Evolutionary conservation across 2,797 vertebrate genomes (phyloP).

Genomic region (Okamejei kenojei): DNA sequence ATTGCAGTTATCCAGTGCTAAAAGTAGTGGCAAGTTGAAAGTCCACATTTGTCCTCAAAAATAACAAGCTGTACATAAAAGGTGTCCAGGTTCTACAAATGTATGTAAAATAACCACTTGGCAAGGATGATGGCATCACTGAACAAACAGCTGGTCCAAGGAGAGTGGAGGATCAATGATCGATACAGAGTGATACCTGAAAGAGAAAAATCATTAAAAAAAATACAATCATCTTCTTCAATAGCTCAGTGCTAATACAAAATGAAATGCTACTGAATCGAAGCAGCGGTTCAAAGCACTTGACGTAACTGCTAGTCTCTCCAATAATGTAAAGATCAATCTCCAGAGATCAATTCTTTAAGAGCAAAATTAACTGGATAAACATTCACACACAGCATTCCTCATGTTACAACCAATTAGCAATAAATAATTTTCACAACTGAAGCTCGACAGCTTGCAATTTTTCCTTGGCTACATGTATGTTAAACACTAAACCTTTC

Average conservation of each 20-base stretch:
- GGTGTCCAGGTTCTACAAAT: slow-evolving; percentile 9
- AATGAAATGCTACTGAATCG: not conserved
- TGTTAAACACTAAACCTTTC: too few species aligned
- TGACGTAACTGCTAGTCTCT: too few species aligned
- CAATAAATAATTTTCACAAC: not conserved
- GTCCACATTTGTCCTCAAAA: slow-evolving; percentile 9
- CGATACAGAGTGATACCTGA: slow-evolving; percentile 80
- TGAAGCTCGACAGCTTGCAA: too few species aligned
- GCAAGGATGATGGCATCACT: not conserved
- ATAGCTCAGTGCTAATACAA: not conserved
- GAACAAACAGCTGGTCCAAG: slow-evolving; percentile 11
- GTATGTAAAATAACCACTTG: slow-evolving; percentile 13
- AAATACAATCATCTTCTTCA: not conserved
- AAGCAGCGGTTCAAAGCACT: not conserved
- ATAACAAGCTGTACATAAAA: slow-evolving; percentile 20
- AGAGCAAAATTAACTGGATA: too few species aligned
- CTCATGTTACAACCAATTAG: too few species aligned
- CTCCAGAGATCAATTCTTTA: not conserved
- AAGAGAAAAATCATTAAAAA: slow-evolving; percentile 26
- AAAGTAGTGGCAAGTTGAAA: slow-evolving; percentile 5
- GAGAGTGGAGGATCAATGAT: slow-evolving; percentile 65
- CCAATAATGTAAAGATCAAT: not conserved
- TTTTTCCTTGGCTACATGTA: not conserved
- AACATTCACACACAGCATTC: not conserved
- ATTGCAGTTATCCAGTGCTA: slow-evolving; percentile 34